Conservation (phyloP, 2,888 invertebrate species). For the Hypomecis punctinalis region DNA sequence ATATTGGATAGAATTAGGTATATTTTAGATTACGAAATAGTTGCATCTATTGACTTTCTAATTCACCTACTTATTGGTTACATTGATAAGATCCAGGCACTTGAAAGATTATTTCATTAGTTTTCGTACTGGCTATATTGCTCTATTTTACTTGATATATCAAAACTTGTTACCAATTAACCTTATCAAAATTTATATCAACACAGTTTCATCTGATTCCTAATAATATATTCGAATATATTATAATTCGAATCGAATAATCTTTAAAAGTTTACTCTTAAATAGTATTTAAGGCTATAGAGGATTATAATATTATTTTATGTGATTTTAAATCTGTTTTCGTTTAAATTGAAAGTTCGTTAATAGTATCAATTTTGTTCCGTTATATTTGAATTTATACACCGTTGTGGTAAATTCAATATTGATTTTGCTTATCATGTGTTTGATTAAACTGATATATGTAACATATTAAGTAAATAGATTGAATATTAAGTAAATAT, state of each 20-base stretch:
- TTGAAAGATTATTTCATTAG: too few species aligned
- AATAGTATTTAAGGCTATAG: slow-evolving; percentile 9
- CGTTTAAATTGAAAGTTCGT: slow-evolving; percentile 32
- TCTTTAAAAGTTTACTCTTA: slow-evolving; percentile 28
- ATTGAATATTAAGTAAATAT: slow-evolving; percentile 17
- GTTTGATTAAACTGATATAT: slow-evolving; percentile 32
- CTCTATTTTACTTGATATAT: slow-evolving; percentile 1
- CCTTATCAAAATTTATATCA: slow-evolving; percentile 5
- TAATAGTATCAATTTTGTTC: slow-evolving; percentile 38
- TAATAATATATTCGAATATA: slow-evolving; percentile 15
- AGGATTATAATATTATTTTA: slow-evolving; percentile 24
- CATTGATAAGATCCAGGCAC: too few species aligned
- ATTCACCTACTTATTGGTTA: too few species aligned
- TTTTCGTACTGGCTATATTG: neutral
- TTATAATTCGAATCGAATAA: slow-evolving; percentile 19
- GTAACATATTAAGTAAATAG: slow-evolving; percentile 17
- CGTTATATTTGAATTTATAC: slow-evolving; percentile 45
- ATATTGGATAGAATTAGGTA: too few species aligned
- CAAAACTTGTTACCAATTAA: neutral
- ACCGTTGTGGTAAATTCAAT: slow-evolving; percentile 35
- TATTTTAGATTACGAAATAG: too few species aligned
- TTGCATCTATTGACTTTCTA: too few species aligned
- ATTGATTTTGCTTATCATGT: slow-evolving; percentile 39
- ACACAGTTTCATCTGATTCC: slow-evolving; percentile 15
- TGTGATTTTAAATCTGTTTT: slow-evolving; percentile 33